A percentile compares a stretch with the other conserved stretches of the same genome.
Conservation (phyloP, 2,113 vertebrate genomes). For the Toxostoma redivivum region DNA sequence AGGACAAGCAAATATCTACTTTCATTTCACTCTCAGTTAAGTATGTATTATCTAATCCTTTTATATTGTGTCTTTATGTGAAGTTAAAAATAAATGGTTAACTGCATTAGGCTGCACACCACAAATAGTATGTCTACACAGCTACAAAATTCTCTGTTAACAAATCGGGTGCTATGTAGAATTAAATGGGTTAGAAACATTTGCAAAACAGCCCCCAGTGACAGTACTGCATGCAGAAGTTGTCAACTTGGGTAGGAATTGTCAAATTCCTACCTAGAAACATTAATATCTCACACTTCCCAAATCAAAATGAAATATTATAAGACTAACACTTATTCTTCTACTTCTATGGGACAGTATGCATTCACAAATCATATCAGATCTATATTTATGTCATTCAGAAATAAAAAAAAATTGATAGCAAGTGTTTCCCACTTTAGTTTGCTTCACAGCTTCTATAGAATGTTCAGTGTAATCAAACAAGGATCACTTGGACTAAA, state of each 20-base stretch:
- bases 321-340: neutral
- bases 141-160: neutral
- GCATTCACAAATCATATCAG: neutral
- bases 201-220: neutral
- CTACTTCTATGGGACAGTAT: neutral
- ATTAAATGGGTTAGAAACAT: neutral
- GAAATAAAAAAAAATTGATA: neutral
- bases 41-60: neutral
- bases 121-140: neutral
- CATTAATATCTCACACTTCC: neutral
- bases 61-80: neutral
- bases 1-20: neutral
- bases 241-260: neutral
- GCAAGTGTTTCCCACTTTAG: neutral
- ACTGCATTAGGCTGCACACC: neutral
- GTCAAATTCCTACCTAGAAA: neutral
- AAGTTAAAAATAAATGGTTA: neutral
- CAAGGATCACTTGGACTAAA: neutral
- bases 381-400: neutral
- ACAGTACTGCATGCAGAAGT: neutral
- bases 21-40: neutral
- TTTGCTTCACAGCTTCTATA: neutral
- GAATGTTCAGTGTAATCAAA: neutral
- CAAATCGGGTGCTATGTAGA: neutral
- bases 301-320: neutral